Conservation (phyloP, 2,113 vertebrate genomes). For the Menidia beryllina region DNA sequence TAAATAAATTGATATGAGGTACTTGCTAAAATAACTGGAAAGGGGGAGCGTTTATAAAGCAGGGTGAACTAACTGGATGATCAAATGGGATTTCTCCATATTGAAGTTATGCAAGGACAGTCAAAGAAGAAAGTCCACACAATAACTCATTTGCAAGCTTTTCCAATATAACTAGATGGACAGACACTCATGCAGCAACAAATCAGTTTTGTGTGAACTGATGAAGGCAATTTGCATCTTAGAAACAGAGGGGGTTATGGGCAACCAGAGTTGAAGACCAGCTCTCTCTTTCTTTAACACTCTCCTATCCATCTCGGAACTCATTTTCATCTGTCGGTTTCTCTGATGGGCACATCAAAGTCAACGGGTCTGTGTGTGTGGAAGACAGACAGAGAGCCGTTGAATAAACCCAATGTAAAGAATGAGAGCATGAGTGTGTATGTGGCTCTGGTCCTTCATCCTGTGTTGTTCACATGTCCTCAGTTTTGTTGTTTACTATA, state of each 20-base stretch:
- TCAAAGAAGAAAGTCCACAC: constrained; percentile 60
- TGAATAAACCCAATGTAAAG: constrained; percentile 47
- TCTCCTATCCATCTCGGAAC: constrained; percentile 49
- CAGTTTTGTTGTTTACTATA: constrained; percentile 37
- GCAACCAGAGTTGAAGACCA: constrained; percentile 63
- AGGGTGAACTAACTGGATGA: constrained; percentile 46
- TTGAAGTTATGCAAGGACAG: constrained; percentile 64
- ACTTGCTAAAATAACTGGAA: neutral
- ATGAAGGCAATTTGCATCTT: constrained; percentile 69
- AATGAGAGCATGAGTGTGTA: constrained; percentile 3
- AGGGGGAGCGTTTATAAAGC: constrained; percentile 27
- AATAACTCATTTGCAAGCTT: constrained; percentile 54
- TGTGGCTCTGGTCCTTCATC: constrained; percentile 52
- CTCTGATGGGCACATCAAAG: constrained; percentile 73
- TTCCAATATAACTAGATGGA: constrained; percentile 53
- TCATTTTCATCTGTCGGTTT: constrained; percentile 66
- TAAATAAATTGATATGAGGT: constrained; percentile 33
- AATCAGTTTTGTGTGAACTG: constrained; percentile 55
- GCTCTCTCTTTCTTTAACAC: constrained; percentile 58
- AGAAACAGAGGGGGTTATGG: constrained; percentile 63
- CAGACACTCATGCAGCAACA: constrained; percentile 28
- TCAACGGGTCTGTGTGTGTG: constrained; percentile 36
- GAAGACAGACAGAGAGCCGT: constrained; percentile 20
- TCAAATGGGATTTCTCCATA: constrained; percentile 53
- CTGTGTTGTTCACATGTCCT: constrained; percentile 31